Conservation (phyloP, 2,113 vertebrate genomes). For the Tyto alba region DNA sequence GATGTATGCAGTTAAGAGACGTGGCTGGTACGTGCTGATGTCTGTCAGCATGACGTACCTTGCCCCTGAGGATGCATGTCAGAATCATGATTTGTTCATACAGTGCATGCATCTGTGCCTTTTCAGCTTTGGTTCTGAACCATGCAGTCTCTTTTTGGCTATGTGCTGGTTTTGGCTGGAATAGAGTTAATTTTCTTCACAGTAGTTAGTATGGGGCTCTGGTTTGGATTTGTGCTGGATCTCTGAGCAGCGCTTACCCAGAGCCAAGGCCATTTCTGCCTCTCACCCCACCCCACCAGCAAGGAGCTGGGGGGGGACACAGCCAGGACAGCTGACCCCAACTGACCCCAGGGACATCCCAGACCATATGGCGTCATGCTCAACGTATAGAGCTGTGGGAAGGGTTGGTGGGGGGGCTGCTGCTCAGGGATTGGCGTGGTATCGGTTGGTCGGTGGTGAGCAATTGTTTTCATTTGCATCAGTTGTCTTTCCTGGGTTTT, state of each 20-base stretch:
- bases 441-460: too few species aligned
- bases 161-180: not conserved
- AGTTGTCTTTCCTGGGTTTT: too few species aligned
- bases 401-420: too few species aligned
- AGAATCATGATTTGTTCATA: not conserved
- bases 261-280: not conserved
- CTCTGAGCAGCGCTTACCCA: too few species aligned
- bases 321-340: too few species aligned
- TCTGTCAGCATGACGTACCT: not conserved
- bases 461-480: too few species aligned
- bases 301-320: not conserved
- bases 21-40: not conserved
- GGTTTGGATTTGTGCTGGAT: not conserved
- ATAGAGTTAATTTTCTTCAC: not conserved
- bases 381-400: too few species aligned
- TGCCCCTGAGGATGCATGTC: not conserved
- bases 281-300: not conserved
- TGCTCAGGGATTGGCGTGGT: not conserved
- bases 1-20: rapidly evolving
- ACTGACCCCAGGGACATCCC: too few species aligned
- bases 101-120: not conserved
- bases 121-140: not conserved
- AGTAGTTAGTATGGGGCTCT: not conserved
- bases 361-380: too few species aligned
- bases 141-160: not conserved